phyloP scores from a whole-genome alignment of 2,888 invertebrate species.

The Biston betularia region DNA sequence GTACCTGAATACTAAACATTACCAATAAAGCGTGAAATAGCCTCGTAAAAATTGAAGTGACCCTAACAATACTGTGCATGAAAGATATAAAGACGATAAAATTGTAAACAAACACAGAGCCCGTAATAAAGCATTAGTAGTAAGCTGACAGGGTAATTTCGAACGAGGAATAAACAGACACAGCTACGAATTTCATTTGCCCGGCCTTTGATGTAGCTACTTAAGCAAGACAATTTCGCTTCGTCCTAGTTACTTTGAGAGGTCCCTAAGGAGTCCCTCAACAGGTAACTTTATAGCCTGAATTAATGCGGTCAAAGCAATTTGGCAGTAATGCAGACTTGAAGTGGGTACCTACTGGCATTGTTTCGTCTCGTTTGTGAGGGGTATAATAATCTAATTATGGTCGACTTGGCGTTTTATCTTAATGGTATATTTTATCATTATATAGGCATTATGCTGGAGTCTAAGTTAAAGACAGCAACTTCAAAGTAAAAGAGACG shows the following conservation, averaged over 20 bases:
- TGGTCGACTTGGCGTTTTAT: conserved; percentile 35
- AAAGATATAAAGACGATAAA: conserved; percentile 19
- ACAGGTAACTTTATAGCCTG: conserved; percentile 77
- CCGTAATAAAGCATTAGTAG: conserved; percentile 28
- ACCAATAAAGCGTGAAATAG: conserved; percentile 22
- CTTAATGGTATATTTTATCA: conserved; percentile 3
- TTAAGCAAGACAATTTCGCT: conserved; percentile 72
- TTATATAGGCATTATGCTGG: no score
- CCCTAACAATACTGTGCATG: conserved; percentile 19
- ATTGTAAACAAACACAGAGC: conserved; percentile 33
- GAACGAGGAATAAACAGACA: conserved; percentile 23
- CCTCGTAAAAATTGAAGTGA: conserved; percentile 27
- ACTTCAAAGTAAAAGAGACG: no score
- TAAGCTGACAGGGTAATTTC: conserved; percentile 29
- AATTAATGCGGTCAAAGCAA: conserved; percentile 78
- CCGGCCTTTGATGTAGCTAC: conserved; percentile 65
- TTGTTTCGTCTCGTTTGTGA: conserved; percentile 61
- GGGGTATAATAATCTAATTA: conserved; percentile 63
- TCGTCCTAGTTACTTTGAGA: conserved; percentile 69
- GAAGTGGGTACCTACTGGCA: conserved; percentile 47
- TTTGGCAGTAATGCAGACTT: conserved; percentile 61
- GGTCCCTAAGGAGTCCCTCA: conserved; percentile 62
- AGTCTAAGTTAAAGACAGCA: no score
- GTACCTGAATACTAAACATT: conserved; percentile 15
- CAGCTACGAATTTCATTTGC: conserved; percentile 32